A percentile compares a stretch with the other conserved stretches of the same genome.
These are phyloP conservation scores for Dendrocincla tyrannina DNA, from an alignment of 2,797 vertebrate genomes.

Conservation along the genomic window DNA sequence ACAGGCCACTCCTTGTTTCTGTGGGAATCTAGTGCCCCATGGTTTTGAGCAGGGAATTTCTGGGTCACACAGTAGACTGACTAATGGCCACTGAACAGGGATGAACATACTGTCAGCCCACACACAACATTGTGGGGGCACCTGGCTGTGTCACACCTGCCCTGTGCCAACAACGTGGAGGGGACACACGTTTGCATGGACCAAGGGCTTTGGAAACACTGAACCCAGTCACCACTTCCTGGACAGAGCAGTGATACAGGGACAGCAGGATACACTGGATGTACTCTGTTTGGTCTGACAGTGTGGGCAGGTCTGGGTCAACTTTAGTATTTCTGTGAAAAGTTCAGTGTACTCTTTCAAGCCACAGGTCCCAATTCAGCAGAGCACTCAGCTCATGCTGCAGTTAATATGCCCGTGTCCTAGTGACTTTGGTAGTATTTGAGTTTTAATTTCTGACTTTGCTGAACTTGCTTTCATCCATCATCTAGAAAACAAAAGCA, in stretches of 20 bases:
- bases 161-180: accelerated
- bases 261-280: background rate
- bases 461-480: background rate
- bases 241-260: background rate
- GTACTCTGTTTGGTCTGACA: background rate
- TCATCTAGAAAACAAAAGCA: background rate
- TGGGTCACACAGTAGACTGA: background rate
- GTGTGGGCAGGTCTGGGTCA: background rate
- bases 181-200: accelerated
- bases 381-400: background rate
- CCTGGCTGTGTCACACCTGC: background rate
- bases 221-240: accelerated
- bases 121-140: accelerated
- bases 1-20: background rate
- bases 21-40: background rate
- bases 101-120: background rate
- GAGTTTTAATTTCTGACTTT: background rate
- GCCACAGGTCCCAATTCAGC: background rate
- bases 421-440: background rate
- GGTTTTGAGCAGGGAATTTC: background rate
- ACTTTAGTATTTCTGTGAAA: background rate
- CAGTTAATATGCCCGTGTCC: background rate
- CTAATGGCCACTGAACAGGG: background rate
- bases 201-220: background rate
- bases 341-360: background rate